These are phyloP conservation scores for Morbakka virulenta DNA, from an alignment of 30 jellyfish, hydroid and myxozoan genomes.

Conservation along the genomic window DNA sequence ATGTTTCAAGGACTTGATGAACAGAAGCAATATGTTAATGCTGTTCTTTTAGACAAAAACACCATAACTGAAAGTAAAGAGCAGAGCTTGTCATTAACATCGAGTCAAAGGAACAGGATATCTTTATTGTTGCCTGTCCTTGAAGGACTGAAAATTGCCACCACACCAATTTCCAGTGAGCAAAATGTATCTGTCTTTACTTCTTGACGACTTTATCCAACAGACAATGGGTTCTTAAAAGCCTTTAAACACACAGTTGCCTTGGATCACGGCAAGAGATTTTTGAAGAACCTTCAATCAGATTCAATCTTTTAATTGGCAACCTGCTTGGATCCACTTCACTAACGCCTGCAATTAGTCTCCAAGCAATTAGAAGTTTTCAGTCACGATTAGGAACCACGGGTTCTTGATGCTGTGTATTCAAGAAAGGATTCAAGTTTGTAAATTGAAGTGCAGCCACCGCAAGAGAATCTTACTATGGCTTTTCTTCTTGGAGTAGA, in stretches of 20 bases:
- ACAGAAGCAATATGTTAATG: slow-evolving; percentile 35
- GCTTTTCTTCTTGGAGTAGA: slow-evolving; percentile 32
- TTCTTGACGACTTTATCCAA: background rate
- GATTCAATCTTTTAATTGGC: slow-evolving; percentile 14
- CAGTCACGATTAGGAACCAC: slow-evolving; percentile 22
- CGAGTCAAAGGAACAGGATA: slow-evolving; percentile 28
- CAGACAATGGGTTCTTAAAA: slow-evolving; percentile 10
- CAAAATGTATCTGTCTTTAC: slow-evolving; percentile 24
- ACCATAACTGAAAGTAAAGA: slow-evolving; percentile 5
- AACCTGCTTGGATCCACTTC: slow-evolving; percentile 20
- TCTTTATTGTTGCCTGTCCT: slow-evolving; percentile 35
- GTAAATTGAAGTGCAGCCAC: slow-evolving; percentile 5
- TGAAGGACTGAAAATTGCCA: slow-evolving; percentile 41
- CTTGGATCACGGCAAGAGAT: background rate
- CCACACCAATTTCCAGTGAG: slow-evolving; percentile 30
- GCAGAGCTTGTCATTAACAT: slow-evolving; percentile 3
- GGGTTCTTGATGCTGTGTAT: background rate
- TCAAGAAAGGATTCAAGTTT: background rate
- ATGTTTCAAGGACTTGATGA: slow-evolving; percentile 41
- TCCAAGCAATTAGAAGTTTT: background rate
- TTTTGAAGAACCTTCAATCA: background rate
- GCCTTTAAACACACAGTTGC: slow-evolving; percentile 3
- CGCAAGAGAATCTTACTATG: slow-evolving; percentile 30
- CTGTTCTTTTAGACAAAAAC: slow-evolving; percentile 9
- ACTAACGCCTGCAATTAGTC: slow-evolving; percentile 20